Base-by-base conservation (phyloP, 37 sponge, comb jelly and placozoan species). In the Bolinopsis microptera region DNA sequence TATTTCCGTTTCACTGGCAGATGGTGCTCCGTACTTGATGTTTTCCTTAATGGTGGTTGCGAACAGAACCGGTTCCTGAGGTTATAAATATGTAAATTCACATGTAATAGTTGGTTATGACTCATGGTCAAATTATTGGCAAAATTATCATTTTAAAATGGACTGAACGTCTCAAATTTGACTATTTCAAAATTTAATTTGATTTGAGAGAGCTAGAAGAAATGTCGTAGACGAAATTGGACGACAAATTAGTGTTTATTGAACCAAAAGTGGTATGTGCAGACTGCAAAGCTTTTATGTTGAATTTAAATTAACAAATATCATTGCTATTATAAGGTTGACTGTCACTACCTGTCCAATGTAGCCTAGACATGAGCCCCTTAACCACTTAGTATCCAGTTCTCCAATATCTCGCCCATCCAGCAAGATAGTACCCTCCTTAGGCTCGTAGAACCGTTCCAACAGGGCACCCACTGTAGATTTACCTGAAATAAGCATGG, bases 311-410 rank as follows among this genome's bases (percentile, higher is more conserved):
- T n/a, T n/a, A n/a, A n/a, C n/a, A n/a, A n/a, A n/a, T n/a, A n/a
- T n/a, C n/a, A n/a, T n/a, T n/a, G n/a, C n/a, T n/a, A n/a, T n/a
- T n/a, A n/a, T n/a, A n/a, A n/a, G n/a, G n/a, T n/a, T n/a, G n/a
- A n/a, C n/a, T n/a, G n/a, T n/a, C n/a, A n/a, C n/a, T 93, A 92
- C 95, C 94, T 98, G 98, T 41, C 96, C 94, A 28, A 98, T 98
- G 76, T 92, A 97, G 2, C 98, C 98, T 27, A 97, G 92, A n/a
- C 95, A 94, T 25, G 93, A 36, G 18, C 95, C 95, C 34, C 98
- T 69, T 38, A 98, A 83, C 97, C 97, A 98, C 5, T 94, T 94
- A 0, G 96, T 95, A 77, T 98, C 97, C 74, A 97, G 93, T 0
- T 83, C 70, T 0, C 39, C 25, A 22, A 97, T 68, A 26, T 94